Conservation (phyloP, 2,797 vertebrate genomes). For the Orestias chungarensis region DNA sequence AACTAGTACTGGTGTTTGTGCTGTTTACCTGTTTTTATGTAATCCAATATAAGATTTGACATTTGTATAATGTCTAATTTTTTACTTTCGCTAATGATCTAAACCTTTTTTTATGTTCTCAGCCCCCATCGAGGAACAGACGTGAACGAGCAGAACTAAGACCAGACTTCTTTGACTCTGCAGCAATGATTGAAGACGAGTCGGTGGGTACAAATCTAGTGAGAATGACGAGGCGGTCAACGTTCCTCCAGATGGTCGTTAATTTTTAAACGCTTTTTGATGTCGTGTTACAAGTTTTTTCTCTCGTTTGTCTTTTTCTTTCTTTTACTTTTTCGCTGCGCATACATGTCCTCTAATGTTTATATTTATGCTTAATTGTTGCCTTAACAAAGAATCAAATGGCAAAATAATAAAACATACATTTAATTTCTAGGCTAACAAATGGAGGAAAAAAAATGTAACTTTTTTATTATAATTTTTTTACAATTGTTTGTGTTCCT, state of each 20-base stretch:
- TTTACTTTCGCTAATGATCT: too few relatives aligned
- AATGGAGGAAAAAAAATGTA: background rate
- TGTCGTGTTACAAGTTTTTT: background rate
- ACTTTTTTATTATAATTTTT: background rate
- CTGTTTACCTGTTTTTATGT: too few relatives aligned
- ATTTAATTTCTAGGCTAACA: background rate
- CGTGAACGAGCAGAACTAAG: slow-evolving; percentile 96
- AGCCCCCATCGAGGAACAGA: slow-evolving; percentile 99
- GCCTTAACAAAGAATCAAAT: background rate
- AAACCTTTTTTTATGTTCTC: slow-evolving; percentile 19
- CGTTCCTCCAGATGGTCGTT: too few relatives aligned
- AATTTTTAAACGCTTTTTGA: background rate
- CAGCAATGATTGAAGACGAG: slow-evolving; percentile 99
- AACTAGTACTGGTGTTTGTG: background rate
- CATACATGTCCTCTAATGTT: background rate
- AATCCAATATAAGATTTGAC: too few relatives aligned
- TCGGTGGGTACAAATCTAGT: too few relatives aligned
- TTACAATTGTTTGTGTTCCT: too few relatives aligned
- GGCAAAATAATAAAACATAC: background rate
- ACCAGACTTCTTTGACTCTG: slow-evolving; percentile 99
- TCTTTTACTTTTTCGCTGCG: background rate
- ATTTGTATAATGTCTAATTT: too few relatives aligned
- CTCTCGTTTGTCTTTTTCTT: background rate
- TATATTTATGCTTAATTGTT: background rate
- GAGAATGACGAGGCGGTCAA: too few relatives aligned